Percentiles rank a stretch among this genome's conserved stretches.
phyloP scores from a whole-genome alignment of 1,140 invertebrate genomes.

The Halyomorpha halys region DNA sequence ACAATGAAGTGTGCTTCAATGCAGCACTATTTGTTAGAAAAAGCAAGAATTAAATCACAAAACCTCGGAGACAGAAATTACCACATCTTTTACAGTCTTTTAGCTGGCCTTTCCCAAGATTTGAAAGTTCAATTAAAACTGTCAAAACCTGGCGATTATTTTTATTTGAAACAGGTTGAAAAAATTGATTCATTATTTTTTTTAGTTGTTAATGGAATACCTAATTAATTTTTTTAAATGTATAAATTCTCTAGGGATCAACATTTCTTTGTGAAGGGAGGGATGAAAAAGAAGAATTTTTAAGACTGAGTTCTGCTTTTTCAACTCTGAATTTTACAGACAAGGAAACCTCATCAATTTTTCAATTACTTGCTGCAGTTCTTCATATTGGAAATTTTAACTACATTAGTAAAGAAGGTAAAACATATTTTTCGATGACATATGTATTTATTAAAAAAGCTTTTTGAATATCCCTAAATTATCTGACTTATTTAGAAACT shows the following conservation, averaged over 20 bases:
- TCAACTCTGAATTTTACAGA: slow-evolving; percentile 84
- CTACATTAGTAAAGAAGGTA: slow-evolving; percentile 43
- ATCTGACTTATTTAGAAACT: too few relatives aligned
- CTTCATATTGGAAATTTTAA: slow-evolving; percentile 84
- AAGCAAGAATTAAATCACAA: slow-evolving; percentile 83
- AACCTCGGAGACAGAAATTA: slow-evolving; percentile 87
- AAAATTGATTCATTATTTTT: background rate
- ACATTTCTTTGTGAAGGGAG: slow-evolving; percentile 71
- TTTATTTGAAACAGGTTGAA: slow-evolving; percentile 66
- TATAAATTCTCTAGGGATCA: slow-evolving; percentile 43
- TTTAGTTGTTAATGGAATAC: too few relatives aligned
- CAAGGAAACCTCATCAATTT: slow-evolving; percentile 70
- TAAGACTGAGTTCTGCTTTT: slow-evolving; percentile 78
- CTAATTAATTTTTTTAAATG: too few relatives aligned
- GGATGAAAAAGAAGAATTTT: slow-evolving; percentile 74
- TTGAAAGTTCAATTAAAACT: slow-evolving; percentile 74
- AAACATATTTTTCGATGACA: too few relatives aligned
- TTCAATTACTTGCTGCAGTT: slow-evolving; percentile 71
- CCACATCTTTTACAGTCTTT: slow-evolving; percentile 90
- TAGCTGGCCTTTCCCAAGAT: slow-evolving; percentile 67
- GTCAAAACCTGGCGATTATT: slow-evolving; percentile 56
- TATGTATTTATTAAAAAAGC: too few relatives aligned
- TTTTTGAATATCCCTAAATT: too few relatives aligned
- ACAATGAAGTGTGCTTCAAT: slow-evolving; percentile 88
- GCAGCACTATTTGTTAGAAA: slow-evolving; percentile 91